Base-by-base conservation (phyloP, 1,140 invertebrate species). In the Radopholus similis region DNA sequence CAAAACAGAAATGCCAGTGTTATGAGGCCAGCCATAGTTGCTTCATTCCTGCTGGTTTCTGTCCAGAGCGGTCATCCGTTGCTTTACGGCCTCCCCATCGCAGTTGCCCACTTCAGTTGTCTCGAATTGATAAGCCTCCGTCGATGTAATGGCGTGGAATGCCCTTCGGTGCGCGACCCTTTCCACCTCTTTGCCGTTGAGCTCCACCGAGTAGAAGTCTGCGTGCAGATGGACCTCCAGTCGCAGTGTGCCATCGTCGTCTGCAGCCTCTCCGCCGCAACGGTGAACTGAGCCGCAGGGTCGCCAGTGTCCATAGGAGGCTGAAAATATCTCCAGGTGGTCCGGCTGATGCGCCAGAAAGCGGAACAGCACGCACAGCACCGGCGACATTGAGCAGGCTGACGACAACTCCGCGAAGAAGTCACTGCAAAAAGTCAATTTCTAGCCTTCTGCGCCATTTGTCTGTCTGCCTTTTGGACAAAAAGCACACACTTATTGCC, bases 401-500 rank as follows among this genome's bases (percentile, higher is more conserved):
- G 57, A 21, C 15, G 40, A 37, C 42, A 59, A 59, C 11, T 59
- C 57, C 26, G 40, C 57, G 26, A 59, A 59, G 42, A 59, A 59
- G 11, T 59, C 57, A 37, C 57, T 59, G 56, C 15, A 26, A 49
- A 23, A 49, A 21, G n/a, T n/a, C n/a, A n/a, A n/a, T n/a, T n/a
- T n/a, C n/a, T n/a, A n/a, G n/a, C n/a, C n/a, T n/a, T n/a, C n/a
- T n/a, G n/a, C n/a, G n/a, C n/a, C n/a, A n/a, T n/a, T n/a, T n/a
- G n/a, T n/a, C n/a, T n/a, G n/a, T n/a, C n/a, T n/a, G n/a, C n/a
- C n/a, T n/a, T n/a, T n/a, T n/a, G n/a, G n/a, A n/a, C n/a, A n/a
- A n/a, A n/a, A n/a, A n/a, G n/a, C n/a, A n/a, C n/a, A n/a, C n/a
- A n/a, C n/a, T n/a, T n/a, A n/a, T n/a, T n/a, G n/a, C n/a, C n/a